phyloP scores from a whole-genome alignment of 53 echinoderm and acorn worm genomes.

The Zoroaster sp. region DNA sequence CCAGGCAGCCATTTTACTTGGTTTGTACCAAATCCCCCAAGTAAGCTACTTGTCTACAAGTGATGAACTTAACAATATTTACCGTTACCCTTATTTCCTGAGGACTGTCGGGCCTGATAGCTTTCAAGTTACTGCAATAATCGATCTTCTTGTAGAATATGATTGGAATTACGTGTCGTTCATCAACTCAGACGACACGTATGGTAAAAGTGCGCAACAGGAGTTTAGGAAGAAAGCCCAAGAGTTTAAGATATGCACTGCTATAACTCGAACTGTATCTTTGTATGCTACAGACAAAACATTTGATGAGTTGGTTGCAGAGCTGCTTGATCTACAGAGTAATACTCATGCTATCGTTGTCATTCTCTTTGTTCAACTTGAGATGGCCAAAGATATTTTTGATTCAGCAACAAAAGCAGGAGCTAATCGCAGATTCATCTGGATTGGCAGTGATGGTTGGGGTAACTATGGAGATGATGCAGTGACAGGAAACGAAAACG shows the following conservation, averaged over 20 bases:
- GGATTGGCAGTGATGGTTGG: slow-evolving; percentile 99
- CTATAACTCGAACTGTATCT: slow-evolving; percentile 68
- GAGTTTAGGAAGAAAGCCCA: slow-evolving; percentile 62
- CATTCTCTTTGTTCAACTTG: slow-evolving; percentile 90
- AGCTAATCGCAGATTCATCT: slow-evolving; percentile 72
- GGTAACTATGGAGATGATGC: slow-evolving; percentile 83
- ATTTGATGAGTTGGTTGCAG: slow-evolving; percentile 52
- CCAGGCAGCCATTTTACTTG: slow-evolving; percentile 87
- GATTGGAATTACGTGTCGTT: slow-evolving; percentile 91
- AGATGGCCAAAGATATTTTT: slow-evolving; percentile 78
- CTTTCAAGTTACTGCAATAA: slow-evolving; percentile 85
- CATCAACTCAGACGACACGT: slow-evolving; percentile 93
- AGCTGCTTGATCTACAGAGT: slow-evolving; percentile 60
- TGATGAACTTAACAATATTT: slow-evolving; percentile 84
- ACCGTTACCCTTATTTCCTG: slow-evolving; percentile 85
- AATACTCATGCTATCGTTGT: slow-evolving; percentile 76
- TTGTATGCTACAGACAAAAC: slow-evolving; percentile 57
- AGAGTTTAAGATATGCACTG: slow-evolving; percentile 71
- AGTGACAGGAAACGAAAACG: slow-evolving; percentile 67
- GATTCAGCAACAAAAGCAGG: slow-evolving; percentile 57
- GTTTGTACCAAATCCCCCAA: slow-evolving; percentile 86
- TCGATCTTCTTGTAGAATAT: slow-evolving; percentile 74
- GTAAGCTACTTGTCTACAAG: slow-evolving; percentile 91
- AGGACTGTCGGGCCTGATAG: slow-evolving; percentile 90
- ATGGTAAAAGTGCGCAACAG: slow-evolving; percentile 86